Evolutionary conservation across 64 coral and sea anemone genomes (phyloP), one percentile per base, ranked within the genome.

Genomic region (Dendronephthya gigantea): DNA sequence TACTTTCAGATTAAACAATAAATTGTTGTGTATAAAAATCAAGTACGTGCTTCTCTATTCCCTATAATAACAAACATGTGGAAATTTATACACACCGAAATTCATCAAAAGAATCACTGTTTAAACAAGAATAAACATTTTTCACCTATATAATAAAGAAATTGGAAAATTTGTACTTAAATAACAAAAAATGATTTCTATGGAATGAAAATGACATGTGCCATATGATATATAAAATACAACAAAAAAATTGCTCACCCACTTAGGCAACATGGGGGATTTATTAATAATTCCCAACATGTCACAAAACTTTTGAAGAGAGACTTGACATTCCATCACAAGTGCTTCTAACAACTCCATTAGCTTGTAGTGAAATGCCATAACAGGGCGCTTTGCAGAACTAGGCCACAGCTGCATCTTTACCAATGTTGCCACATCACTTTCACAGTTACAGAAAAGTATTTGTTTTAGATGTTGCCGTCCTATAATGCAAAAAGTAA

Each of bases 41-140:
- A n/a, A n/a, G n/a, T n/a, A n/a, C n/a, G n/a, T n/a, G n/a, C n/a
- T n/a, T n/a, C n/a, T n/a, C n/a, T n/a, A n/a, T 25, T 70, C 8
- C 27, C 27, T 70, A 70, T 70, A 17, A n/a, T n/a, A n/a, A n/a
- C n/a, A n/a, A n/a, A n/a, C n/a, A n/a, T n/a, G n/a, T n/a, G n/a
- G n/a, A n/a, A n/a, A n/a, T n/a, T n/a, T n/a, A n/a, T n/a, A n/a
- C n/a, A n/a, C 27, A 70, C 66, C 66, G 66, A 70, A 70, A 70
- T n/a, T 70, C 66, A 70, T 70, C 66, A 70, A 70, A 70, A 17
- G 66, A 70, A 70, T 70, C 19, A 70, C 9, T n/a, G 66, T n/a
- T 70, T 9, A 70, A n/a, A 9, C 12, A 17, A 15, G 66, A 70
- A n/a, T 70, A 70, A n/a, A 70, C 27, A 70, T 70, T 70, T n/a